These are phyloP conservation scores for Pipistrellus pygmaeus DNA, from an alignment of 2,797 vertebrate species.

Conservation along the genomic window DNA sequence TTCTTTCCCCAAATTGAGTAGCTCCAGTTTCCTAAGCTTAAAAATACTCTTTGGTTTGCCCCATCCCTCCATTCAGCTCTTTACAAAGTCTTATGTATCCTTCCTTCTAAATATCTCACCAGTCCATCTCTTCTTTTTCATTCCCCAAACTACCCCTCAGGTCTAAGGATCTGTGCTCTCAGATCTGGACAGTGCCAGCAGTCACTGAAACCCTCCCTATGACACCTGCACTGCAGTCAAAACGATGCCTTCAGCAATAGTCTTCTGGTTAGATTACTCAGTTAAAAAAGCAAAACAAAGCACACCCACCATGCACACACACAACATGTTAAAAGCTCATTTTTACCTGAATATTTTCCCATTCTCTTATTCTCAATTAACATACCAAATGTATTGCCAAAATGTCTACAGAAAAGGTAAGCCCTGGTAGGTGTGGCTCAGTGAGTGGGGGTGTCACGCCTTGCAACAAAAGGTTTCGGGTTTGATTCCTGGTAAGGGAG, in stretches of 20 bases:
- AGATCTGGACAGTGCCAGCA: not conserved
- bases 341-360: not conserved
- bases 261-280: not conserved
- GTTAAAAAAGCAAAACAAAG: not conserved
- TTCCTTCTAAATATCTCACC: not conserved
- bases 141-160: not conserved
- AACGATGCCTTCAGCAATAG: not conserved
- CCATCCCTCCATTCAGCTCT: not conserved
- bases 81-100: not conserved
- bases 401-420: not conserved
- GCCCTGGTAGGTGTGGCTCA: not conserved
- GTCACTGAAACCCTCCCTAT: not conserved
- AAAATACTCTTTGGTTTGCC: not conserved
- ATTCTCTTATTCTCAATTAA: not conserved
- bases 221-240: not conserved
- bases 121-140: not conserved
- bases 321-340: not conserved
- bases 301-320: not conserved
- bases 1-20: not conserved
- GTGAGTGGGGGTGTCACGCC: not conserved
- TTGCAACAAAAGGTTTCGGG: not conserved
- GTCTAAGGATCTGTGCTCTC: not conserved
- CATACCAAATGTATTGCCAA: not conserved
- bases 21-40: not conserved
- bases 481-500: not conserved